Percentiles rank a stretch among this genome's conserved stretches.
These are phyloP conservation scores for Paracyclopina nana DNA, from an alignment of 1,140 invertebrate species.

Conservation along the genomic window DNA sequence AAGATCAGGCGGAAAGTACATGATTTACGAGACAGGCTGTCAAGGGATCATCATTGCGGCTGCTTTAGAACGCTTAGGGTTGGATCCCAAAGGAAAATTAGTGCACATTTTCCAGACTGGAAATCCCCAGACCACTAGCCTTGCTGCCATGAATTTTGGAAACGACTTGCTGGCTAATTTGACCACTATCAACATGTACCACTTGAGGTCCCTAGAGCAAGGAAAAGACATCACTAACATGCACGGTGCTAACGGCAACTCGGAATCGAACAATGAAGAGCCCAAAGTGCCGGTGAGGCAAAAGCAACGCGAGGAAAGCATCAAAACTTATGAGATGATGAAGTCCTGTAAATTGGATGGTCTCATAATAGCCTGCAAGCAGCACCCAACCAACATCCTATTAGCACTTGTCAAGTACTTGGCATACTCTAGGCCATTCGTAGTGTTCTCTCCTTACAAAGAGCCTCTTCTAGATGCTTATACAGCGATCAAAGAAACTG, in stretches of 20 bases:
- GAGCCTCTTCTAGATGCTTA: slow-evolving; percentile 56
- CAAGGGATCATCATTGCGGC: slow-evolving; percentile 59
- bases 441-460: slow-evolving; percentile 51
- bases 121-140: slow-evolving; percentile 17
- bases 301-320: background rate
- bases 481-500: slow-evolving; percentile 41
- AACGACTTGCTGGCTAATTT: background rate
- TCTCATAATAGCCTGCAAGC: slow-evolving; percentile 54
- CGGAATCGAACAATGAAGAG: background rate
- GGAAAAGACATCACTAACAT: background rate
- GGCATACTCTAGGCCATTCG: slow-evolving; percentile 53
- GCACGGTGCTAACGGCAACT: background rate
- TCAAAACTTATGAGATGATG: slow-evolving; percentile 9
- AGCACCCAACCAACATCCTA: slow-evolving; percentile 59
- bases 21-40: slow-evolving; percentile 68
- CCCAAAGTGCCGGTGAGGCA: background rate
- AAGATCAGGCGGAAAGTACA: slow-evolving; percentile 47
- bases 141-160: slow-evolving; percentile 27
- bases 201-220: slow-evolving; percentile 3
- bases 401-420: slow-evolving; percentile 50
- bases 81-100: slow-evolving; percentile 39
- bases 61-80: slow-evolving; percentile 41
- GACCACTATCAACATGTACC: slow-evolving; percentile 6
- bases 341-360: slow-evolving; percentile 40
- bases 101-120: slow-evolving; percentile 43